Evolutionary conservation across 2,797 vertebrate genomes (phyloP).

Genomic region (Pseudomugil gertrudae): DNA sequence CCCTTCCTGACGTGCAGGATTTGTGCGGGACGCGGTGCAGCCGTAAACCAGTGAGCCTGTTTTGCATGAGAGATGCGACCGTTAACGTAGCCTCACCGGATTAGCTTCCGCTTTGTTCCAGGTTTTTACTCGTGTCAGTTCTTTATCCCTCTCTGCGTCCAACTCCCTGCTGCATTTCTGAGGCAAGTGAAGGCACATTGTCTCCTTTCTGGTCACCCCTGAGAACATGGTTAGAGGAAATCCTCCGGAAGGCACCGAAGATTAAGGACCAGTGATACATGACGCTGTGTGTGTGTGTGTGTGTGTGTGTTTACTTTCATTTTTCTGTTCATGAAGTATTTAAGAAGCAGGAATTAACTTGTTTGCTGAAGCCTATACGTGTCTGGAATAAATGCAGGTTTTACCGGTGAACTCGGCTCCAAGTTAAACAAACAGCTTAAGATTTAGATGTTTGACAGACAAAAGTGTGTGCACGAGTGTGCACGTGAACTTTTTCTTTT

Average conservation of each 20-base stretch:
- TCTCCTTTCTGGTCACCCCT: constrained; percentile 4
- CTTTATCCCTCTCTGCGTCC: neutral
- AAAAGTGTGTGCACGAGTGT: too few species aligned
- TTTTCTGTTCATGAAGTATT: constrained; percentile 5
- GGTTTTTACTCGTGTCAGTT: neutral
- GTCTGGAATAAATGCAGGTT: too few species aligned
- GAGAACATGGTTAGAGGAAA: constrained; percentile 1
- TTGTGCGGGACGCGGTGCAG: neutral
- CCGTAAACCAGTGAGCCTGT: neutral
- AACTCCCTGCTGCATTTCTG: constrained; percentile 1
- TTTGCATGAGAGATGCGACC: neutral
- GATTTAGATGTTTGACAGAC: too few species aligned
- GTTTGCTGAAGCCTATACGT: neutral
- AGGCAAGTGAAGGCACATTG: constrained; percentile 1
- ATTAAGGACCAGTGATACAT: neutral
- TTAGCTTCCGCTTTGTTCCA: neutral
- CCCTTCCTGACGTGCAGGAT: neutral
- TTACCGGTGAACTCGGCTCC: neutral
- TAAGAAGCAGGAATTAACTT: fast-evolving
- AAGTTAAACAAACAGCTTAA: too few species aligned
- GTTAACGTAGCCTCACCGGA: neutral
- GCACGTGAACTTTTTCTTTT: too few species aligned
- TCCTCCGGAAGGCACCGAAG: neutral
- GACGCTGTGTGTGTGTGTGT: neutral
- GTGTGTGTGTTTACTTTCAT: neutral